Evolutionary conservation across 1,140 invertebrate species (phyloP), one percentile per base, ranked within the genome.

Genomic region (Sipha flava): DNA sequence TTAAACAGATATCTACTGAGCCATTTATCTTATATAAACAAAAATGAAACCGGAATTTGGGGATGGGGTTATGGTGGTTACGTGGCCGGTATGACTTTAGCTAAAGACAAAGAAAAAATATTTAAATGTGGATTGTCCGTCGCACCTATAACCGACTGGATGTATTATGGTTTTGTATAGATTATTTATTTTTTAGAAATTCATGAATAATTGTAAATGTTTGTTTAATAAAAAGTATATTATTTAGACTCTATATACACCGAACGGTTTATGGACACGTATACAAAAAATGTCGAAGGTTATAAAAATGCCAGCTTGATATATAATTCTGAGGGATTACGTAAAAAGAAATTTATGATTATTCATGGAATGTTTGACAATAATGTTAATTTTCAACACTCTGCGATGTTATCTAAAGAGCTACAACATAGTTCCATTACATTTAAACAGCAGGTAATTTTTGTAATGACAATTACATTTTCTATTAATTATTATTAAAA

Each of bases 361-460:
- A 91, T 98, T 83, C 96, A 97, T 84, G 95, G 95, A n/a, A 96
- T 94, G 66, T 89, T 91, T 12, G 91, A 96, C 87, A 95, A 97
- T 84, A 96, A 97, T 85, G 95, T 98, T 18, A 95, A 98, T 85
- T 97, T 95, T 85, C 95, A 97, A 85, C 94, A 98, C 83, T 94
- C 95, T 0, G 91, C 95, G 86, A 89, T 95, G 83, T 89, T 97
- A 40, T 90, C 94, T 23, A 92, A 91, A 85, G 89, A 91, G 40
- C 87, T 98, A 21, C 93, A 94, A 83, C 87, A 90, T 77, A 89
- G 90, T 29, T 91, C 95, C 83, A 94, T 97, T 82, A 86, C 93
- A 23, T 98, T 97, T 83, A 89, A 92, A 82, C 92, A 95, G 84
- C 92, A 95, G 91, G 95, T 96, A 87, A 82, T 26, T 77, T 31